Conservation (phyloP, 2,113 vertebrate species). For the Hylia prasina region DNA sequence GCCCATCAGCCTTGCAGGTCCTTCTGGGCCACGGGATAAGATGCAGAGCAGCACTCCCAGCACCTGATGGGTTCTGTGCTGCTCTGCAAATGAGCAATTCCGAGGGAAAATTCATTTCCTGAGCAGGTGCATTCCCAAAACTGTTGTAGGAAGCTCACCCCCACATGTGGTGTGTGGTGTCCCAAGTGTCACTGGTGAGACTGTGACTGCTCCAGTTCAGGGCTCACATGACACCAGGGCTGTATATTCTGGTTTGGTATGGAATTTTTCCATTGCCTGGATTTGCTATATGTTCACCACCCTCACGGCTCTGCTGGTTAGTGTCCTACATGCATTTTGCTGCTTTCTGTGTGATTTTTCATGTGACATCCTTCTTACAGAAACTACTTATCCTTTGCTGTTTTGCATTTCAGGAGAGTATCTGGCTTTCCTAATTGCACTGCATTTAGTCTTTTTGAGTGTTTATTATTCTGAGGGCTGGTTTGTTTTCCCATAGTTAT, state of each 20-base stretch:
- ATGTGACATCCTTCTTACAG: not conserved
- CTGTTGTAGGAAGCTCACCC: fast-evolving
- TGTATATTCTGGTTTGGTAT: not conserved
- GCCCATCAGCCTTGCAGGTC: not conserved
- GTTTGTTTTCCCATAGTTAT: not conserved
- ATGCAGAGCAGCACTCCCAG: fast-evolving
- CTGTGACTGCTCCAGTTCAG: not conserved
- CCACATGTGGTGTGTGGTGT: too few relatives aligned
- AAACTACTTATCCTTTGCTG: not conserved
- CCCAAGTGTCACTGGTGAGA: fast-evolving
- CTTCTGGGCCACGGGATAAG: not conserved
- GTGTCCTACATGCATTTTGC: not conserved
- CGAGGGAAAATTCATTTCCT: not conserved
- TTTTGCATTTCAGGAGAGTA: not conserved
- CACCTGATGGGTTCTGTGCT: not conserved
- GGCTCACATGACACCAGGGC: not conserved
- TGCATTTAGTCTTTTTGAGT: not conserved
- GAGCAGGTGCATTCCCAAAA: not conserved
- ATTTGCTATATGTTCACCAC: not conserved
- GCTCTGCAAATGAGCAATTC: not conserved
- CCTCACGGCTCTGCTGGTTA: not conserved
- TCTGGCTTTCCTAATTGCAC: not conserved
- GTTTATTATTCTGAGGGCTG: fast-evolving
- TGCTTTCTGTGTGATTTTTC: not conserved
- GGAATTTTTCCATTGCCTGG: not conserved